phyloP scores from a whole-genome alignment of 2,113 vertebrate genomes.

The Dendropsophus ebraccatus region DNA sequence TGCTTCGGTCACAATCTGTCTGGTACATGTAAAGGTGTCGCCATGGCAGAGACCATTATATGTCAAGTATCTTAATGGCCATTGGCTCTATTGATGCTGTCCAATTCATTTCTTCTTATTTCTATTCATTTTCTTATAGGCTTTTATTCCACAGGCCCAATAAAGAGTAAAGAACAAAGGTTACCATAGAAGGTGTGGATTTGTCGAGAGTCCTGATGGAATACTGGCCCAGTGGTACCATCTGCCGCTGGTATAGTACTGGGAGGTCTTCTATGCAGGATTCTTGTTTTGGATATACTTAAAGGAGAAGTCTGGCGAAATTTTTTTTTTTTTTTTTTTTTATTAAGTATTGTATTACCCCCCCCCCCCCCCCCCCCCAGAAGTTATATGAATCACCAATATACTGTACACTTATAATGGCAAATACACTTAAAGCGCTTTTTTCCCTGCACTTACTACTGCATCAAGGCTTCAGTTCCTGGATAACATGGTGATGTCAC shows the following conservation, averaged over 20 bases:
- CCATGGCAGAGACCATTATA: not conserved
- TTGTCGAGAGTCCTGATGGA: not conserved
- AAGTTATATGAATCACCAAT: too few species aligned
- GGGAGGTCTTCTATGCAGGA: not conserved
- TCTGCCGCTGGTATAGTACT: too few species aligned
- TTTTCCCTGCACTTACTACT: too few species aligned
- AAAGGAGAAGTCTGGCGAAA: too few species aligned
- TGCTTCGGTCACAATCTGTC: not conserved
- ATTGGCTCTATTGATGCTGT: not conserved
- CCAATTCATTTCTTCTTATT: not conserved
- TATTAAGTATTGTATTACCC: too few species aligned
- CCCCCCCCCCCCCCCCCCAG: too few species aligned
- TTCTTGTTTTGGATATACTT: not conserved
- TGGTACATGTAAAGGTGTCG: not conserved
- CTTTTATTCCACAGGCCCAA: not conserved
- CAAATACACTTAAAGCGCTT: too few species aligned
- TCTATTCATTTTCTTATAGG: not conserved
- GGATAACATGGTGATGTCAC: too few species aligned
- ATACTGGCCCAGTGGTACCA: too few species aligned
- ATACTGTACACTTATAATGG: too few species aligned
- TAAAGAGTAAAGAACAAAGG: not conserved
- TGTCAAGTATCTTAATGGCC: conserved; percentile 15
- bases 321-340: too few species aligned
- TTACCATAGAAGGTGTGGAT: not conserved
- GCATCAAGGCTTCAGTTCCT: too few species aligned